Conservation (phyloP, 30 jellyfish, hydroid and myxozoan genomes). For the Morbakka virulenta region DNA sequence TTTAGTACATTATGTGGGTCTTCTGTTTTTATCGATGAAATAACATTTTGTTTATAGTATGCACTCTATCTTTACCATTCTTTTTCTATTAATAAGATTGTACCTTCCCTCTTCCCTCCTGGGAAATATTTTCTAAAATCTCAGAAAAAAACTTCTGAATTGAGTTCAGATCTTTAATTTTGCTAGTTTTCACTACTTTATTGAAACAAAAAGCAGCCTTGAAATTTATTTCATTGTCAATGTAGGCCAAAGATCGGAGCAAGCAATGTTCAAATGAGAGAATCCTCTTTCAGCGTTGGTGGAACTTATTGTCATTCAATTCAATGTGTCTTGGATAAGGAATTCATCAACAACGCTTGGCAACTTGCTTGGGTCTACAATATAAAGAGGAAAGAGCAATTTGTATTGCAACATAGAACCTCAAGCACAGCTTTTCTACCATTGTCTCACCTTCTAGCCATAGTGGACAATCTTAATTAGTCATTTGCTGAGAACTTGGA, state of each 20-base stretch:
- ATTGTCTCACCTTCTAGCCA: constrained; percentile 11
- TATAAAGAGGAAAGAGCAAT: background rate
- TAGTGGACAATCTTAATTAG: constrained; percentile 1
- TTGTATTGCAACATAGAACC: constrained; percentile 2
- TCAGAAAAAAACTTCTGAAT: background rate
- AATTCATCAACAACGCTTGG: background rate
- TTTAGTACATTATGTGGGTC: no score
- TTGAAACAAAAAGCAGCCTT: background rate
- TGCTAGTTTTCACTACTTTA: background rate
- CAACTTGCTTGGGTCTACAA: background rate
- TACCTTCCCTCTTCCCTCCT: no score
- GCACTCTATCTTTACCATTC: no score
- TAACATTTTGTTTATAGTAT: no score
- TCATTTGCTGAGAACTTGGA: background rate
- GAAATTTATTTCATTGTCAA: background rate
- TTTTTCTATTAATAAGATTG: no score
- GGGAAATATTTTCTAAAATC: background rate
- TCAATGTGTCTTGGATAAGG: background rate
- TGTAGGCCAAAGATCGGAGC: background rate
- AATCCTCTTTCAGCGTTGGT: constrained; percentile 20
- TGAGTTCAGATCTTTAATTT: background rate
- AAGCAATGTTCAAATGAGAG: background rate
- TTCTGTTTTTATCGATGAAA: no score
- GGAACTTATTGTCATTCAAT: background rate
- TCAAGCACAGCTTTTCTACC: background rate